These are phyloP conservation scores for Lagopus muta DNA, from an alignment of 2,113 vertebrate genomes.

Conservation along the genomic window DNA sequence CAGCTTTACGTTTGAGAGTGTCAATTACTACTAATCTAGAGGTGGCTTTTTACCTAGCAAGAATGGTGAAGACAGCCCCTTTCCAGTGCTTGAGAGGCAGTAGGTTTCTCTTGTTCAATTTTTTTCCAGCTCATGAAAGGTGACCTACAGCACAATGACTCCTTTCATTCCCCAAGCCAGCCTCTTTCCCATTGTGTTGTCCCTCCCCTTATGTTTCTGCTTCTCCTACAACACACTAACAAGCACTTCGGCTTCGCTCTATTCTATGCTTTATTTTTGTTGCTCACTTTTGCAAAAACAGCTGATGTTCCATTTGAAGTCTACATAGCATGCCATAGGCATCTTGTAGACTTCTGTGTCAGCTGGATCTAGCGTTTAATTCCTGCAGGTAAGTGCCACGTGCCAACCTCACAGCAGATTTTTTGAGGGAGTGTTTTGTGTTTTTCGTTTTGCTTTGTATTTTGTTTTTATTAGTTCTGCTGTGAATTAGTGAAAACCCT, in stretches of 20 bases:
- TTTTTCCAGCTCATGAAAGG: accelerated
- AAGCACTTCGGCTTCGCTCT: neutral
- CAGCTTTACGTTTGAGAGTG: neutral
- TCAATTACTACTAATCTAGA: neutral
- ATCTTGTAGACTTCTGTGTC: neutral
- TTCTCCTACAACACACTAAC: neutral
- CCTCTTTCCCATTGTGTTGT: accelerated
- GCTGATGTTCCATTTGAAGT: neutral
- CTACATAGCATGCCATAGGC: neutral
- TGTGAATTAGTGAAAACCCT: neutral
- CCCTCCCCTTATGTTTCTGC: neutral
- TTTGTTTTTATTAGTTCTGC: neutral
- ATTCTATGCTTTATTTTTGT: neutral
- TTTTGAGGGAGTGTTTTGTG: neutral
- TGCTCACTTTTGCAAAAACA: neutral
- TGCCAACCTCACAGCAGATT: neutral
- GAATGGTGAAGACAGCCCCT: neutral
- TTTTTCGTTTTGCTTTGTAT: too few species aligned
- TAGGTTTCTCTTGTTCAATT: neutral
- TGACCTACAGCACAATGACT: neutral
- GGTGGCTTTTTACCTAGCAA: neutral
- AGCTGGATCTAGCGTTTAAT: neutral
- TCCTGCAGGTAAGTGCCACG: neutral
- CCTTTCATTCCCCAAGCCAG: neutral
- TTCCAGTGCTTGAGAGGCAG: neutral